Evolutionary conservation across 2,113 vertebrate genomes (phyloP).

Genomic region (Phylloscopus whistleri): DNA sequence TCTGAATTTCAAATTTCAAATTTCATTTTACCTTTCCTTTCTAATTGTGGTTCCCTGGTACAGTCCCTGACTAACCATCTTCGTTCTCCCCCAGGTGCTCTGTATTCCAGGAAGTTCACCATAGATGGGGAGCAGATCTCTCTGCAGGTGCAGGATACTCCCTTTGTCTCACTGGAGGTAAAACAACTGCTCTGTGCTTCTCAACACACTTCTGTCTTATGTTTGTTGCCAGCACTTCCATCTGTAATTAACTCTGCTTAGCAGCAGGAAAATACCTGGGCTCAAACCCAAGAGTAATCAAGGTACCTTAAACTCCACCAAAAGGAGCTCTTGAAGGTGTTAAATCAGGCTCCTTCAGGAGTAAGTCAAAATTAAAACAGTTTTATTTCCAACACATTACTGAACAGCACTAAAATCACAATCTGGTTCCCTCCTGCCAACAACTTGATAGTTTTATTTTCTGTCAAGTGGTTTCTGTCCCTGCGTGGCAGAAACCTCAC

Average conservation of each 20-base stretch:
- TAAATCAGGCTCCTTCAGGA: not conserved
- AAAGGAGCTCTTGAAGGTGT: not conserved
- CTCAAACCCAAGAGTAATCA: not conserved
- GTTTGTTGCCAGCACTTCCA: not conserved
- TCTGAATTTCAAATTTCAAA: not conserved
- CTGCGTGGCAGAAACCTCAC: not conserved
- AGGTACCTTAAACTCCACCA: not conserved
- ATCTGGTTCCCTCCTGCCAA: not conserved
- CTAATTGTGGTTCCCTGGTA: not conserved
- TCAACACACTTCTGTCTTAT: not conserved
- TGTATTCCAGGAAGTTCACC: slow-evolving; percentile 88
- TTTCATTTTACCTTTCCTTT: not conserved
- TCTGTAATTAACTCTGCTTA: not conserved
- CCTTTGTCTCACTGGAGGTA: slow-evolving; percentile 89
- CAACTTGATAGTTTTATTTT: not conserved
- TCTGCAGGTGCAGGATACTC: slow-evolving; percentile 91
- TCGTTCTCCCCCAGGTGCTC: slow-evolving; percentile 75
- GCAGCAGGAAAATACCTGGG: not conserved
- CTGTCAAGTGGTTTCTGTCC: not conserved
- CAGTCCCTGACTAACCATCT: not conserved
- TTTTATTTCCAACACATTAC: not conserved
- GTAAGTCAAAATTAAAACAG: not conserved
- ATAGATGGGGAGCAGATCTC: slow-evolving; percentile 90
- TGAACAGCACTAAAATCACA: not conserved
- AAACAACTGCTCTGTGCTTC: not conserved